Evolutionary conservation across 2,113 vertebrate species (phyloP).

Genomic region (Sinocyclocheilus grahami): DNA sequence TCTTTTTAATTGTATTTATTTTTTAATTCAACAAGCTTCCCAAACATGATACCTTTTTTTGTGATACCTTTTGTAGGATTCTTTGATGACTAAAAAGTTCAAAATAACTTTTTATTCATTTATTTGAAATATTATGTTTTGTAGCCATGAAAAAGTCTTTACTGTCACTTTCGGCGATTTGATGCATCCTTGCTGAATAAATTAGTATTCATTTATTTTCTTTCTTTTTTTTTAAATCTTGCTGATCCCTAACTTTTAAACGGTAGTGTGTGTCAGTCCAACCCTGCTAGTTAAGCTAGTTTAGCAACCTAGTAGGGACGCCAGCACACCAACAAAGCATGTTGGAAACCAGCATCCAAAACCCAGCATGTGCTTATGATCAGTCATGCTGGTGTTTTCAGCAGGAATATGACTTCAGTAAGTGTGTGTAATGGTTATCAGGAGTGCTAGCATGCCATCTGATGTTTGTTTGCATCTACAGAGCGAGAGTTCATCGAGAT

Average conservation of each 20-base stretch:
- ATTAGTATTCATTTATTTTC: background rate
- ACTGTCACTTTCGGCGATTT: background rate
- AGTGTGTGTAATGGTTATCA: constrained; percentile 16
- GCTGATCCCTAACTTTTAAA: background rate
- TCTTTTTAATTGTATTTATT: too few relatives aligned
- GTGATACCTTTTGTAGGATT: too few relatives aligned
- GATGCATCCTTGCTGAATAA: background rate
- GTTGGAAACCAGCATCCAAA: background rate
- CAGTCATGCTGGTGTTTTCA: background rate
- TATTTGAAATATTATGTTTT: background rate
- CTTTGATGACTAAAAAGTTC: too few relatives aligned
- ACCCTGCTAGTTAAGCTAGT: background rate
- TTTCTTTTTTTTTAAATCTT: background rate
- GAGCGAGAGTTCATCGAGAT: constrained; percentile 4
- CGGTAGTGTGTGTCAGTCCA: background rate
- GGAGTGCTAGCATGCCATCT: constrained; percentile 21
- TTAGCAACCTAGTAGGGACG: background rate
- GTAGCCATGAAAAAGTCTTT: background rate
- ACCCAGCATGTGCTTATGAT: constrained; percentile 15
- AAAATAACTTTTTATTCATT: background rate
- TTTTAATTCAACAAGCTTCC: too few relatives aligned
- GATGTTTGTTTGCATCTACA: constrained; percentile 34
- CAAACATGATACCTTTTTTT: too few relatives aligned
- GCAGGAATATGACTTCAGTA: background rate
- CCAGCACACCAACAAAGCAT: background rate